Conservation (phyloP, 2,888 invertebrate genomes). For the Acleris literana region DNA sequence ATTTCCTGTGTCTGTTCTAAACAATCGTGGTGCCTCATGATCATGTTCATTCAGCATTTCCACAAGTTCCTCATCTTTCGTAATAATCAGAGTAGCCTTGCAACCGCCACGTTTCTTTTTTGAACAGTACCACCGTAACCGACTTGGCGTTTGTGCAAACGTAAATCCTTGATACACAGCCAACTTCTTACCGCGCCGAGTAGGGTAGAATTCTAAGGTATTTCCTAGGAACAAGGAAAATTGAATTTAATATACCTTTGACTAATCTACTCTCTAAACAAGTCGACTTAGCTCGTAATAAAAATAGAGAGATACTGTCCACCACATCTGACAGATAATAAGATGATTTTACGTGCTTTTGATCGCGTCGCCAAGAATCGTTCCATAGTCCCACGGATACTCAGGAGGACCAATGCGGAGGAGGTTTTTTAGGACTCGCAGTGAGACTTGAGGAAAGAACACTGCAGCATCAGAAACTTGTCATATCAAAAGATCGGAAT, state of each 20-base stretch:
- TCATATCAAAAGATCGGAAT: too few species aligned
- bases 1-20: background rate
- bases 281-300: too few species aligned
- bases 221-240: constrained; percentile 6
- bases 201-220: constrained; percentile 20
- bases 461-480: too few species aligned
- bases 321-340: too few species aligned
- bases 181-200: constrained; percentile 14
- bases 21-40: constrained; percentile 16
- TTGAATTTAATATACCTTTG: background rate
- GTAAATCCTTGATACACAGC: constrained; percentile 44
- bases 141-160: constrained; percentile 43
- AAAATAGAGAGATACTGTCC: too few species aligned
- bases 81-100: constrained; percentile 14
- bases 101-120: constrained; percentile 29
- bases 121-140: constrained; percentile 47
- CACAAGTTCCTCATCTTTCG: constrained; percentile 8
- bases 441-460: too few species aligned
- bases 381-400: too few species aligned
- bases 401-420: too few species aligned
- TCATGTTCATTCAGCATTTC: constrained; percentile 10
- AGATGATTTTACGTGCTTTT: too few species aligned
- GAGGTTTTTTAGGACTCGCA: too few species aligned
- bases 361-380: too few species aligned
- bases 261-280: too few species aligned